Evolutionary conservation across 2,797 vertebrate species (phyloP), one percentile per base, ranked within the genome.

Genomic region (Gambusia yucatana): DNA sequence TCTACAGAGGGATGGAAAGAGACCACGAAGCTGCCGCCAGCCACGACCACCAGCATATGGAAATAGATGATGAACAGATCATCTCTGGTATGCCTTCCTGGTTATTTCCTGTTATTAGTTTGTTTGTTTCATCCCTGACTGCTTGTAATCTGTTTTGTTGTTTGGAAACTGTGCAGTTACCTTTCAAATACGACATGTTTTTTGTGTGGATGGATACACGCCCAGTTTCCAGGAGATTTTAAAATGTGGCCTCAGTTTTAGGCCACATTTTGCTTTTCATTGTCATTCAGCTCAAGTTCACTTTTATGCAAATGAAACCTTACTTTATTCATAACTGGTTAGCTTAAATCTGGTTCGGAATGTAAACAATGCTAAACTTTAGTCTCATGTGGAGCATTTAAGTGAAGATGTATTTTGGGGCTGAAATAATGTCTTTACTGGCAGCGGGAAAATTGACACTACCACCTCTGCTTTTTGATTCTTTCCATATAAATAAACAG

Each of bases 71-170:
- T 0, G 82, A 87, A 3, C 81, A 76, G 44, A 73, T 79, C 63
- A 86, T 74, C 74, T 82, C 80, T 11, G 91, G 90, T 91, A 84
- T 4, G 61, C 14, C 59, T 7, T 9, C 36, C 8, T 1, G 25
- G 6, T 9, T 2, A 46, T 3, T 30, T n/a, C 16, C 28, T 33
- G 8, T 22, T 7, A 33, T 30, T 44, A 41, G 63, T 44, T 30
- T 57, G 44, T 61, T 14, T 28, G 25, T 43, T 41, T 39, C 22
- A 2, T 25, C 17, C 36, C 7, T 41, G 63, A 22, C 36, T 20
- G 36, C 30, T 22, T 39, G 17, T 25, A 11, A 41, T 11, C 63
- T 39, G 63, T 14, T 46, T 46, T 14, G 44, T 46, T 46, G 44
- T 46, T 46, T 46, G 44, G 13, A 46, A 46, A 67, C 20, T 9